Conservation (phyloP, 2,113 vertebrate species). For the Asarcornis scutulata region DNA sequence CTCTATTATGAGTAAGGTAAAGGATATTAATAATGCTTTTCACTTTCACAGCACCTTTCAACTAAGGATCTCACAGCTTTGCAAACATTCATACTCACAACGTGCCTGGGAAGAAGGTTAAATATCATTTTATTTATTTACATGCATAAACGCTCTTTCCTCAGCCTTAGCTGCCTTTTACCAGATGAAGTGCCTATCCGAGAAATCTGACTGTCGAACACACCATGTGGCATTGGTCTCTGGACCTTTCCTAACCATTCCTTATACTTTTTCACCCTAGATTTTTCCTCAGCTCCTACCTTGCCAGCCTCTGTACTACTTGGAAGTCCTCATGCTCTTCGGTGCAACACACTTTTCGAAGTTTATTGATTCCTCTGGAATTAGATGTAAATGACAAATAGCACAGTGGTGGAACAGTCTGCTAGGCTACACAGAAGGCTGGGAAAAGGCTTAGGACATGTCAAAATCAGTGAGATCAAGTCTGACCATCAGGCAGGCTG, state of each 20-base stretch:
- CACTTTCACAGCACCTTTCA: slow-evolving; percentile 67
- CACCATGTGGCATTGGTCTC: neutral
- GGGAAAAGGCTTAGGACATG: neutral
- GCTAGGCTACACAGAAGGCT: neutral
- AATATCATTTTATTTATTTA: slow-evolving; percentile 34
- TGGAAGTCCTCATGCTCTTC: neutral
- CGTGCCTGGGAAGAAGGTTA: neutral
- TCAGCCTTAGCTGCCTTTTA: neutral
- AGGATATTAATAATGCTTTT: slow-evolving; percentile 69
- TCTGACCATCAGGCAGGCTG: neutral
- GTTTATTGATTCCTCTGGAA: neutral
- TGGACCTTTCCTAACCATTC: neutral
- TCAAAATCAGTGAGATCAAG: neutral
- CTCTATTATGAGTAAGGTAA: slow-evolving; percentile 52
- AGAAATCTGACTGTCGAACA: neutral
- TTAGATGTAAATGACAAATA: neutral
- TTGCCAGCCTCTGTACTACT: neutral
- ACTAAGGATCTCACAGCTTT: slow-evolving; percentile 66
- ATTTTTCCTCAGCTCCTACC: neutral
- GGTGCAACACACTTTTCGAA: neutral
- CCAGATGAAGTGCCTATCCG: neutral
- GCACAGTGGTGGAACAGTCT: neutral
- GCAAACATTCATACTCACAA: slow-evolving; percentile 41
- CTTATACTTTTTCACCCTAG: neutral
- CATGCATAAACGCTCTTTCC: neutral